Percentiles rank a stretch among this genome's conserved stretches.
Conservation (phyloP, 2,113 vertebrate species). For the Girardinichthys multiradiatus region DNA sequence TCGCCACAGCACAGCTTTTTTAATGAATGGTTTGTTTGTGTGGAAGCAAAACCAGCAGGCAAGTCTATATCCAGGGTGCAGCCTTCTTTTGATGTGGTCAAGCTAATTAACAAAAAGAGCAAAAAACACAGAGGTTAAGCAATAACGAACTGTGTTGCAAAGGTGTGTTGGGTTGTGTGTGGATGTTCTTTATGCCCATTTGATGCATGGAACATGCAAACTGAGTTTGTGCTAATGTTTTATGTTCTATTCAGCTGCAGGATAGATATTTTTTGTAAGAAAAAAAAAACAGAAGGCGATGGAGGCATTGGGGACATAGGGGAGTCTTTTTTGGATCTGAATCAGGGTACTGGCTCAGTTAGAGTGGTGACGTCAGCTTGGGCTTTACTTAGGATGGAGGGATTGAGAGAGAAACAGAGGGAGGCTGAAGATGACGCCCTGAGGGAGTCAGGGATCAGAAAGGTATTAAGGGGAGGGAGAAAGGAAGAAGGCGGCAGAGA, state of each 20-base stretch:
- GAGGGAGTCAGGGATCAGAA: conserved; percentile 67
- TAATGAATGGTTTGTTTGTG: conserved; percentile 56
- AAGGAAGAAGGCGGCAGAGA: conserved; percentile 34
- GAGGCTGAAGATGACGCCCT: conserved; percentile 63
- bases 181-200: neutral
- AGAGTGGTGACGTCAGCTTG: conserved; percentile 66
- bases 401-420: conserved; percentile 65
- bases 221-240: conserved; percentile 43
- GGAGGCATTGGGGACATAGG: conserved; percentile 43
- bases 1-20: conserved; percentile 65
- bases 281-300: conserved; percentile 25
- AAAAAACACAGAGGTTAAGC: conserved; percentile 37
- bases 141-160: conserved; percentile 29
- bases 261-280: conserved; percentile 27
- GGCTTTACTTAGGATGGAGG: conserved; percentile 66
- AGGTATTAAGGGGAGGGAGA: conserved; percentile 59
- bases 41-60: conserved; percentile 66
- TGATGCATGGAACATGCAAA: conserved; percentile 14
- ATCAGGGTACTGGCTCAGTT: conserved; percentile 69
- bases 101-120: conserved; percentile 64
- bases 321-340: conserved; percentile 68
- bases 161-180: conserved; percentile 19
- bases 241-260: conserved; percentile 31
- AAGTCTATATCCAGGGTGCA: conserved; percentile 72
- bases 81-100: conserved; percentile 77